A percentile compares a stretch with the other conserved stretches of the same genome.
phyloP scores from a whole-genome alignment of 2,888 invertebrate genomes.

The Girardia tigrina region DNA sequence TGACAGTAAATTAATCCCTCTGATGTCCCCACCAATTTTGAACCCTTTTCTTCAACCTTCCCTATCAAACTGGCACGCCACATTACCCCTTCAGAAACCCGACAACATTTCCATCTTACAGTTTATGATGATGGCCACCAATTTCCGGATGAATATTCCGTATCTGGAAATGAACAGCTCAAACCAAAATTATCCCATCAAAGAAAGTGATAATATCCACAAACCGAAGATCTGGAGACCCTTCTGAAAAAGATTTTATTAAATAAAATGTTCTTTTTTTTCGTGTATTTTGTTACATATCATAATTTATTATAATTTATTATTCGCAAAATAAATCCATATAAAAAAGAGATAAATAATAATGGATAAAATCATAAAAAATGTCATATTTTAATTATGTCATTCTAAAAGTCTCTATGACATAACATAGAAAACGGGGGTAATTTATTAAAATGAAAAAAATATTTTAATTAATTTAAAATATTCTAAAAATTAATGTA shows the following conservation, averaged over 20 bases:
- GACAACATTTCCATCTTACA: background rate
- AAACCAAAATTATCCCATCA: background rate
- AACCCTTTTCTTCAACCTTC: background rate
- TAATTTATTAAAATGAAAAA: too few species aligned
- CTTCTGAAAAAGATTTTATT: background rate
- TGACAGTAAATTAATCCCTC: background rate
- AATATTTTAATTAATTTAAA: too few species aligned
- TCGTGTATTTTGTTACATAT: too few species aligned
- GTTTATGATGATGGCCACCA: background rate
- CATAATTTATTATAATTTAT: too few species aligned
- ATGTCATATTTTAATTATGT: too few species aligned
- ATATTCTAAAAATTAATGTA: too few species aligned
- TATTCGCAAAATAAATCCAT: too few species aligned
- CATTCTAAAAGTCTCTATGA: too few species aligned
- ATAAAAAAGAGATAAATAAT: too few species aligned
- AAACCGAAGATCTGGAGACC: background rate
- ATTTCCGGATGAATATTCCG: background rate
- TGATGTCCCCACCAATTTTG: background rate
- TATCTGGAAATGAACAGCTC: background rate
- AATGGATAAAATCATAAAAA: too few species aligned
- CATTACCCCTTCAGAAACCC: background rate
- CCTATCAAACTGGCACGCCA: background rate
- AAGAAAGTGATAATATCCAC: background rate
- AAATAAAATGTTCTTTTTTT: too few species aligned
- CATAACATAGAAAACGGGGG: too few species aligned